These are phyloP conservation scores for Palloptera scutellata DNA, from an alignment of 2,888 invertebrate species.

Conservation along the genomic window DNA sequence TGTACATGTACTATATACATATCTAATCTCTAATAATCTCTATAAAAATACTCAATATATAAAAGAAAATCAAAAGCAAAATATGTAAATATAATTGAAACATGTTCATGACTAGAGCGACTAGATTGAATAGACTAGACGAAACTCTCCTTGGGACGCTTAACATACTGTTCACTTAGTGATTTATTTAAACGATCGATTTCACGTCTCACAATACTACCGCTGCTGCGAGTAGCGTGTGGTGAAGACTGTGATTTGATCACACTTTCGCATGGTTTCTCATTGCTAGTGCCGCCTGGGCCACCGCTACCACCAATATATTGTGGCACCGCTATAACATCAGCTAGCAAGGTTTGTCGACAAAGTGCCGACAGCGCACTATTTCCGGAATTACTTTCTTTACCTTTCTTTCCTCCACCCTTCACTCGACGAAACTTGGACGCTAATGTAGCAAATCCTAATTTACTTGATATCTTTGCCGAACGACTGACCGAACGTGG, in stretches of 20 bases:
- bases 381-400: slow-evolving; percentile 57
- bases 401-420: slow-evolving; percentile 44
- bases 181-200: slow-evolving; percentile 58
- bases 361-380: slow-evolving; percentile 76
- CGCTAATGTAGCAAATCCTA: slow-evolving; percentile 68
- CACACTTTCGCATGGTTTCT: slow-evolving; percentile 41
- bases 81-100: no score
- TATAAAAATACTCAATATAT: no score
- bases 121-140: slow-evolving; percentile 48
- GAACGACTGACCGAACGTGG: slow-evolving; percentile 63
- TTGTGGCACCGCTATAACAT: slow-evolving; percentile 62
- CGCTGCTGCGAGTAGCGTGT: slow-evolving; percentile 44
- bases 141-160: slow-evolving; percentile 57
- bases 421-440: slow-evolving; percentile 70
- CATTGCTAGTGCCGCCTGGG: not conserved
- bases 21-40: no score
- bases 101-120: no score
- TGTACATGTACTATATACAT: no score
- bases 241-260: slow-evolving; percentile 60
- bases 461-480: slow-evolving; percentile 61
- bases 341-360: slow-evolving; percentile 78
- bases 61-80: no score
- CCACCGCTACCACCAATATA: slow-evolving; percentile 20
- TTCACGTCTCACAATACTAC: not conserved
- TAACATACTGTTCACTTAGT: slow-evolving; percentile 59